phyloP scores from a whole-genome alignment of 2,797 vertebrate species.

The Tangara arthus region DNA sequence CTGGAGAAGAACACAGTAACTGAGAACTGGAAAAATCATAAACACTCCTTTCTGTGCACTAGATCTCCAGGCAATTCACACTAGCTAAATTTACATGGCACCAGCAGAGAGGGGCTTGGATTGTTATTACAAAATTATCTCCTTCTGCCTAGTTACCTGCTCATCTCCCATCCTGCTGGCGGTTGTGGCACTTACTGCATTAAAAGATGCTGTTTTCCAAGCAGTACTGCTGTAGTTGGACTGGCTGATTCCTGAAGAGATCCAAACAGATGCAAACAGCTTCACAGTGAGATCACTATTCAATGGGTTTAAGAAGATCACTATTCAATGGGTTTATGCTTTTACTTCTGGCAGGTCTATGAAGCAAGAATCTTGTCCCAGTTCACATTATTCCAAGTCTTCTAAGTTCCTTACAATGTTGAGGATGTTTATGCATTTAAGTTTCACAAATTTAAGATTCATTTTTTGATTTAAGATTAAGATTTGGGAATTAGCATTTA shows the following conservation, averaged over 20 bases:
- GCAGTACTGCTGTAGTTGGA: neutral
- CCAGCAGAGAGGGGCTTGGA: neutral
- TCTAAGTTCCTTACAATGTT: neutral
- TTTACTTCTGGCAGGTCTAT: neutral
- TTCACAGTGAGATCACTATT: neutral
- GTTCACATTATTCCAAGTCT: neutral
- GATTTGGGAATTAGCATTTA: neutral
- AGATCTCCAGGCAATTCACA: neutral
- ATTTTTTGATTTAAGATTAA: neutral
- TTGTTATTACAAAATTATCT: neutral
- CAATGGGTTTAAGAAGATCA: neutral
- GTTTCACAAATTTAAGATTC: neutral
- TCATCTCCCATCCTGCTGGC: neutral
- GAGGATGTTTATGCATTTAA: neutral
- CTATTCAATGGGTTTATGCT: neutral
- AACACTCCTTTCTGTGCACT: neutral
- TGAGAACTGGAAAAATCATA: neutral
- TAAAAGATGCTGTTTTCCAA: neutral
- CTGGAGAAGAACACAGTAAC: neutral
- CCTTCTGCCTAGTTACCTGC: neutral
- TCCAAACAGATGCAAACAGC: neutral
- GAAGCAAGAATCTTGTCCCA: neutral
- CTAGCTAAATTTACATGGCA: neutral
- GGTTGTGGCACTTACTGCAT: neutral
- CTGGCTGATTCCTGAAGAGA: neutral